Conservation (phyloP, 2,888 invertebrate genomes). For the Troides oblongomaculatus region DNA sequence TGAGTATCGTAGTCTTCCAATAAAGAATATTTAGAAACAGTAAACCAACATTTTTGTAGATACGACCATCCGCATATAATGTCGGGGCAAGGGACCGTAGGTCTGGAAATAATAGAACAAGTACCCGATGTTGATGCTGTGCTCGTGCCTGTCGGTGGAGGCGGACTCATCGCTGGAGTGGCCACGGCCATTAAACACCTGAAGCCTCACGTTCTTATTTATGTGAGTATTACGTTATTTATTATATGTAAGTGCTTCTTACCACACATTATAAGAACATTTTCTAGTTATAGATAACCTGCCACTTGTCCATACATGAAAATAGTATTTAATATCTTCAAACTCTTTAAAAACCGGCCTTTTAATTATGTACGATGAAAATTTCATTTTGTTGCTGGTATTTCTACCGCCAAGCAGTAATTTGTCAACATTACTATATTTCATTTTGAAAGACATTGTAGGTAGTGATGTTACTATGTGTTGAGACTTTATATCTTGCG, state of each 20-base stretch:
- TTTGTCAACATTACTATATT: no score
- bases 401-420: no score
- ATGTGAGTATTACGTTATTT: constrained; percentile 81
- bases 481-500: no score
- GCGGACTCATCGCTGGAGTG: constrained; percentile 94
- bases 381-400: no score
- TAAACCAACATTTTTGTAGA: constrained; percentile 59
- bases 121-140: constrained; percentile 93
- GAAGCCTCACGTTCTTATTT: constrained; percentile 89
- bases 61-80: constrained; percentile 97
- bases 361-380: no score
- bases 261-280: not conserved
- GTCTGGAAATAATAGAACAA: constrained; percentile 95
- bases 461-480: no score
- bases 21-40: not conserved
- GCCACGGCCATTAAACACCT: constrained; percentile 94
- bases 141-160: constrained; percentile 96
- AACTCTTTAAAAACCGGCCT: no score
- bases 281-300: no score
- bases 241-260: not conserved
- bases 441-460: no score
- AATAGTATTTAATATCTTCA: no score
- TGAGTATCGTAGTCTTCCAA: no score
- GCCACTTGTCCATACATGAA: no score
- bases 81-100: constrained; percentile 97